Evolutionary conservation across 2,888 invertebrate genomes (phyloP).

Genomic region (Priapulus caudatus): DNA sequence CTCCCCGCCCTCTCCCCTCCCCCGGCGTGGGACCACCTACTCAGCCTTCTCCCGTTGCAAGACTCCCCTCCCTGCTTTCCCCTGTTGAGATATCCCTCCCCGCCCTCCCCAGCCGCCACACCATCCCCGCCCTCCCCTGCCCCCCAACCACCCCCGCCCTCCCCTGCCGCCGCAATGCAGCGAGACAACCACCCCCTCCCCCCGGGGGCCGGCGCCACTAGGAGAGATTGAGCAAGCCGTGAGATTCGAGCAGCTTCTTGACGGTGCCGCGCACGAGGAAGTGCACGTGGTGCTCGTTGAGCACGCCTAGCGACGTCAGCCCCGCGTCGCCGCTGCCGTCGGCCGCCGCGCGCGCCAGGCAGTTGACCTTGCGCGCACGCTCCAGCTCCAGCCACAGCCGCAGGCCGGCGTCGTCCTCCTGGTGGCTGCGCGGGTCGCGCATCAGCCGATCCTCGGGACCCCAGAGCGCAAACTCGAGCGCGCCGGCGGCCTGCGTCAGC

Average conservation of each 20-base stretch:
- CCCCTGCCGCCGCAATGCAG: too few relatives aligned
- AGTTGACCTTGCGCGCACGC: background rate
- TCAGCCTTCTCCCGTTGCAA: too few relatives aligned
- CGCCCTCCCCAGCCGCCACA: too few relatives aligned
- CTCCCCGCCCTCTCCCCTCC: too few relatives aligned
- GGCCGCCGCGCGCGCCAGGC: background rate
- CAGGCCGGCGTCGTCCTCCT: too few relatives aligned
- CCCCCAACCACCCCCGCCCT: too few relatives aligned
- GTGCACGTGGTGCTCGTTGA: background rate
- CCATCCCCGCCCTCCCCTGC: too few relatives aligned
- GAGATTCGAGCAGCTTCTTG: background rate
- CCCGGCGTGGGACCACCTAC: too few relatives aligned
- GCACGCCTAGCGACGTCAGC: background rate
- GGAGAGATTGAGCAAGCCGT: background rate
- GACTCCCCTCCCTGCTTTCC: too few relatives aligned
- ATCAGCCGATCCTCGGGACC: background rate
- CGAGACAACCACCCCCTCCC: too few relatives aligned
- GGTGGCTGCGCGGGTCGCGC: background rate
- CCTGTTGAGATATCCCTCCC: too few relatives aligned
- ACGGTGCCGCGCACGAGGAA: background rate
- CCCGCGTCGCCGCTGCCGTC: background rate
- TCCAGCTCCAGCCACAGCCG: slow-evolving; percentile 1
- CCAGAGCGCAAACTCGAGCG: background rate
- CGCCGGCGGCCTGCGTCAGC: background rate
- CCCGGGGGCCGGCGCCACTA: too few relatives aligned